phyloP scores from a whole-genome alignment of 2,888 invertebrate species.

The Zele albiditarsus region DNA sequence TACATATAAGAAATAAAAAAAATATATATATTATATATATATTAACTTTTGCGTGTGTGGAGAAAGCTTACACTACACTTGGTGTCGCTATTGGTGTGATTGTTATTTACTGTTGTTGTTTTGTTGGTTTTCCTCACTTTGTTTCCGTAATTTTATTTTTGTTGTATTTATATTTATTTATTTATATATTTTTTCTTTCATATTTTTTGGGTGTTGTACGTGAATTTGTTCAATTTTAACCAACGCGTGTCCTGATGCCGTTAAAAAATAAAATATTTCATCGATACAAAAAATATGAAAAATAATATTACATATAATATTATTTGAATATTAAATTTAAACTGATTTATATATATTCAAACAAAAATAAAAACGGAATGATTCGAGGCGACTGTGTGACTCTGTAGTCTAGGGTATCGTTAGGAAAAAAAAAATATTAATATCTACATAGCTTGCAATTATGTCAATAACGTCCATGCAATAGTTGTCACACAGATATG shows the following conservation, averaged over 20 bases:
- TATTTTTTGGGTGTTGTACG: conserved; percentile 67
- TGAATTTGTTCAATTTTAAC: conserved; percentile 58
- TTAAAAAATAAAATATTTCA: neutral
- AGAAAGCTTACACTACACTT: conserved; percentile 71
- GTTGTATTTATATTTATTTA: conserved; percentile 43
- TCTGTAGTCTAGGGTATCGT: neutral
- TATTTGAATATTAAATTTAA: neutral
- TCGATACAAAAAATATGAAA: neutral
- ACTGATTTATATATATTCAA: neutral
- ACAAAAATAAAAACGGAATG: conserved; percentile 3
- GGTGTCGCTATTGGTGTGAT: conserved; percentile 73
- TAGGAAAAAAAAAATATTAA: neutral
- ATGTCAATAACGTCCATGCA: neutral
- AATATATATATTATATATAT: conserved; percentile 53
- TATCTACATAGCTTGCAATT: neutral
- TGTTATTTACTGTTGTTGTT: conserved; percentile 64
- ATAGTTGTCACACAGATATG: neutral
- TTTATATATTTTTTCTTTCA: conserved; percentile 50
- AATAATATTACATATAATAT: conserved; percentile 4
- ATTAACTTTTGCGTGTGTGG: conserved; percentile 70
- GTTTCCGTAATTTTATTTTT: conserved; percentile 37
- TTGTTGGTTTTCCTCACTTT: conserved; percentile 40
- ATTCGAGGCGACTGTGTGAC: conserved; percentile 19
- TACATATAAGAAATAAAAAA: neutral
- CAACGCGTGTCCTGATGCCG: conserved; percentile 43